Conservation (phyloP, 2,797 vertebrate genomes). For the Sitta carolinensis region DNA sequence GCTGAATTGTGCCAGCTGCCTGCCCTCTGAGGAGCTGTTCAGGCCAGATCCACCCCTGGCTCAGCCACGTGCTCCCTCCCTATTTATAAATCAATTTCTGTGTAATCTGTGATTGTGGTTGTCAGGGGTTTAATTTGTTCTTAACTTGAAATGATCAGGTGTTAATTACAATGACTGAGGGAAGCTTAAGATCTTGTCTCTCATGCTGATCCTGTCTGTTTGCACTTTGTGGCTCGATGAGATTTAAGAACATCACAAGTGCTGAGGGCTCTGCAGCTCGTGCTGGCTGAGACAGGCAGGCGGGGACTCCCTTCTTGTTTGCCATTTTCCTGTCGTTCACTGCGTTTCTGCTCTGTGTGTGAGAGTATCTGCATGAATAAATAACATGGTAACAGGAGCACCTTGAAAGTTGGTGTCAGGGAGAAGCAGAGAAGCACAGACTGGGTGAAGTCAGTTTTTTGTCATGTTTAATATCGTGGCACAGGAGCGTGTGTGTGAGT, state of each 20-base stretch:
- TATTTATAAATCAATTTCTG: background rate
- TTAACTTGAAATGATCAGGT: background rate
- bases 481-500: fast-evolving
- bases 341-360: background rate
- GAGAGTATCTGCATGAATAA: background rate
- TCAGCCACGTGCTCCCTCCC: background rate
- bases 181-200: background rate
- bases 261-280: background rate
- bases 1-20: background rate
- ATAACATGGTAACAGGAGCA: background rate
- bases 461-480: background rate
- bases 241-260: background rate
- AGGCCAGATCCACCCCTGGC: background rate
- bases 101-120: background rate
- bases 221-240: background rate
- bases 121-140: background rate
- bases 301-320: background rate
- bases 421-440: background rate
- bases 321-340: background rate
- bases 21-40: background rate
- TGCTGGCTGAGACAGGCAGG: background rate
- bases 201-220: background rate
- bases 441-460: background rate
- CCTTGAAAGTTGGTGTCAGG: background rate
- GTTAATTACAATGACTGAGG: background rate